These are phyloP conservation scores for Ormyrus labotus DNA, from an alignment of 2,888 invertebrate species.

Conservation along the genomic window DNA sequence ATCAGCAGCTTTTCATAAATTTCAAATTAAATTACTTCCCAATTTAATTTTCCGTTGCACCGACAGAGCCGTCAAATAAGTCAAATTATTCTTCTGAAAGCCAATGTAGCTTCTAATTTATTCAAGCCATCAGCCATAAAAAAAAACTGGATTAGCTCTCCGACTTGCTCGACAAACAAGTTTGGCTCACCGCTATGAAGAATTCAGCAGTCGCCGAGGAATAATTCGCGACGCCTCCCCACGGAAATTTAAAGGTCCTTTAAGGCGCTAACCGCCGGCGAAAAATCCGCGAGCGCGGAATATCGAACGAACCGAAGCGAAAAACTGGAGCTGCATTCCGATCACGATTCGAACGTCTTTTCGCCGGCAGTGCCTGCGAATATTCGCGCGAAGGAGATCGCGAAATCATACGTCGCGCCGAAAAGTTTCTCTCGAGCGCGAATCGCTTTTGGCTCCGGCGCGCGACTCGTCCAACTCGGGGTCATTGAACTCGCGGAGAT, in stretches of 20 bases:
- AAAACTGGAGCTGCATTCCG: conserved; percentile 59
- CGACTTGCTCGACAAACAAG: no score
- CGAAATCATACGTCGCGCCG: conserved; percentile 63
- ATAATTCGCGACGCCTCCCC: background rate
- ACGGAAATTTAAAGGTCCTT: conserved; percentile 40
- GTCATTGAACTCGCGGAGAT: background rate
- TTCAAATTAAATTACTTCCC: no score
- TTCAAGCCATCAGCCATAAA: no score
- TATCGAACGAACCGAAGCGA: conserved; percentile 27
- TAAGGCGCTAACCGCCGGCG: conserved; percentile 31
- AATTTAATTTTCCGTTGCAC: no score
- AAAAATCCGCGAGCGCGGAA: conserved; percentile 43
- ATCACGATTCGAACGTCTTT: conserved; percentile 66
- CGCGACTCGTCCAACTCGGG: background rate
- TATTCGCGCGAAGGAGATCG: conserved; percentile 60
- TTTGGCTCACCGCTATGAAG: no score
- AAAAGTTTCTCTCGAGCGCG: conserved; percentile 26
- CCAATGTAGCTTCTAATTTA: no score
- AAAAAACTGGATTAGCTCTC: no score
- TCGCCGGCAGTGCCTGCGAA: conserved; percentile 56
- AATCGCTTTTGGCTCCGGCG: conserved; percentile 15
- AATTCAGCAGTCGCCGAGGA: background rate
- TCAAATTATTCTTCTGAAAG: no score
- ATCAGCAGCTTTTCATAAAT: no score
- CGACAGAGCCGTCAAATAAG: no score